A percentile compares a stretch with the other conserved stretches of the same genome.
phyloP scores from a whole-genome alignment of 2,888 invertebrate species.

The Hyalella azteca region DNA sequence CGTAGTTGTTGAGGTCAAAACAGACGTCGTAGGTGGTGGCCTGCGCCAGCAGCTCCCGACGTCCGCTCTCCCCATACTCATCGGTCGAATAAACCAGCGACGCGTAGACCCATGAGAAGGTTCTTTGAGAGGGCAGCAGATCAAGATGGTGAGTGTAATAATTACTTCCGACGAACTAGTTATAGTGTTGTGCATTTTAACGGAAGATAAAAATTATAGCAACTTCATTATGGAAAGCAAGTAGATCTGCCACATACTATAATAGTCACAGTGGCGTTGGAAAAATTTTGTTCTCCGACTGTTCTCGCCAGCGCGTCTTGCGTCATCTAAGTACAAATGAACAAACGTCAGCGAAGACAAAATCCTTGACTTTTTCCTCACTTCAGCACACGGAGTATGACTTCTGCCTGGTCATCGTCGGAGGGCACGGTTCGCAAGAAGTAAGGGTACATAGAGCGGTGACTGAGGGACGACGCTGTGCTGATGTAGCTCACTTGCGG shows the following conservation, averaged over 20 bases:
- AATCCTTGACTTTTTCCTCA: slow-evolving; percentile 62
- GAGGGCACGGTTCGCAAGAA: slow-evolving; percentile 69
- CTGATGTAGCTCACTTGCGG: slow-evolving; percentile 69
- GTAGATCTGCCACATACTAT: no score
- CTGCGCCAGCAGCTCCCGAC: slow-evolving; percentile 58
- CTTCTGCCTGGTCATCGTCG: slow-evolving; percentile 68
- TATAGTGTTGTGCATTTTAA: no score
- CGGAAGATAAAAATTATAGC: no score
- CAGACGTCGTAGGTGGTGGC: slow-evolving; percentile 66
- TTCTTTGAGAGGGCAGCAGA: no score
- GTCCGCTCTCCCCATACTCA: slow-evolving; percentile 68
- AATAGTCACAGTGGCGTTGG: no score
- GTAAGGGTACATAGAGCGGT: slow-evolving; percentile 65
- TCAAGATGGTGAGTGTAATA: no score
- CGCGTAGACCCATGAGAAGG: slow-evolving; percentile 68
- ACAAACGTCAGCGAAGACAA: no score
- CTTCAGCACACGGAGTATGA: slow-evolving; percentile 68
- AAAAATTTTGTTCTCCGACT: no score
- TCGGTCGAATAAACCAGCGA: slow-evolving; percentile 68
- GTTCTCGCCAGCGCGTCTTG: no score
- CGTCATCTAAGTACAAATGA: no score
- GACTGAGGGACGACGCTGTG: slow-evolving; percentile 68
- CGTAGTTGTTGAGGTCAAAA: slow-evolving; percentile 66
- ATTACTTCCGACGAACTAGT: no score
- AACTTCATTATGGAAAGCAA: no score